Conservation (phyloP, 2,888 invertebrate genomes). For the Serripes groenlandicus region DNA sequence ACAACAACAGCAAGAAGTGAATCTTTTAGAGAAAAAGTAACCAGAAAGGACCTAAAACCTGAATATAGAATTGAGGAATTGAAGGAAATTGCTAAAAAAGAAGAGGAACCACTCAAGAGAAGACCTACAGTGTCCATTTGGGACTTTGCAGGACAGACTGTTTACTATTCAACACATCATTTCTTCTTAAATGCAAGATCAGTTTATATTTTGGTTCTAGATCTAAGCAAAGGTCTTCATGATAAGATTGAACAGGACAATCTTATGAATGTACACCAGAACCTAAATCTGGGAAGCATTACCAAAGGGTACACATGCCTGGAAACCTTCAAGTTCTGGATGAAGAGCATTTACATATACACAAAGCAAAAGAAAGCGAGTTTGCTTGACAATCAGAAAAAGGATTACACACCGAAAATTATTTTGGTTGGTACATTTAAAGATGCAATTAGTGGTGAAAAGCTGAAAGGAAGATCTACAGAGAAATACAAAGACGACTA, state of each 20-base stretch:
- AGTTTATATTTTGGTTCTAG: slow-evolving; percentile 49
- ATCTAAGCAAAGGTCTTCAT: slow-evolving; percentile 23
- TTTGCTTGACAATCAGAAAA: no score
- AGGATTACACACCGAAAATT: neutral
- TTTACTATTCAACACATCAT: slow-evolving; percentile 59
- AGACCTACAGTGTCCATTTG: slow-evolving; percentile 42
- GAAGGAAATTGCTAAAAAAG: no score
- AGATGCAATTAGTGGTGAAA: slow-evolving; percentile 14
- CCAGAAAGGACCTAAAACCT: no score
- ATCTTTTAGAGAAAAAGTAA: no score
- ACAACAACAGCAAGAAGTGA: no score
- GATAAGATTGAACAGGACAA: neutral
- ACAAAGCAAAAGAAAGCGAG: neutral
- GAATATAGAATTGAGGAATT: no score
- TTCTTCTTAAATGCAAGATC: slow-evolving; percentile 56
- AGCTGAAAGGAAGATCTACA: neutral
- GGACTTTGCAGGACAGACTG: slow-evolving; percentile 38
- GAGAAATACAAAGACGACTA: slow-evolving; percentile 45
- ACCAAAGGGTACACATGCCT: neutral
- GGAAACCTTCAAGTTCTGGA: slow-evolving; percentile 13
- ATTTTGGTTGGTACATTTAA: neutral
- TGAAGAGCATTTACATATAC: slow-evolving; percentile 17
- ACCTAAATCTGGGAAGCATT: neutral
- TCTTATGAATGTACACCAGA: neutral
- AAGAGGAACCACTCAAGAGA: neutral